Evolutionary conservation across 2,888 invertebrate species (phyloP), one percentile per base, ranked within the genome.

Genomic region (Exephanes ischioxanthus): DNA sequence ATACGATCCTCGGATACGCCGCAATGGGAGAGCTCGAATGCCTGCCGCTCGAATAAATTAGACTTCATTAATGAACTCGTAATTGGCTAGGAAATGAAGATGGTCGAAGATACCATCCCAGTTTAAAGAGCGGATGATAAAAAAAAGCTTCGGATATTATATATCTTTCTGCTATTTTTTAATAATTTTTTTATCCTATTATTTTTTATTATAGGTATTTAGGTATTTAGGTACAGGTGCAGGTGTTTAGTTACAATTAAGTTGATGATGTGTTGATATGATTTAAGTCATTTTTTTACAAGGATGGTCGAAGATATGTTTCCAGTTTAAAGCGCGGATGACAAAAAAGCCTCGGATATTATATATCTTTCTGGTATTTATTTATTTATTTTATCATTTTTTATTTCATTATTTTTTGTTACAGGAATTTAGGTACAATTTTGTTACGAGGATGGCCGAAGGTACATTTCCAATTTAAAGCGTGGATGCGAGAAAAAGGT

Each of bases 51-150:
- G 63, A 63, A 63, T 63, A 63, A 63, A 33, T 63, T 63, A 63
- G 33, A 63, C 63, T 63, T 33, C 63, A 30, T 63, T 63, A 63
- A 63, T 33, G 33, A 63, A 63, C 22, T 63, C 63, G 33, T 63
- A 33, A 63, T 33, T 63, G 63, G 30, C 33, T 16, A n/a, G 63
- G n/a, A 63, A 63, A 63, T 6, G 63, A 63, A 63, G 63, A 63
- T 63, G n/a, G 14, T 9, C 14, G 30, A 63, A 63, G 26, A 63
- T 33, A 63, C 16, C 16, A 16, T 63, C 33, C 33, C 63, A 33
- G 63, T 7, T 63, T 16, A n/a, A 63, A 63, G 33, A 16, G 63
- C 30, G 30, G 30, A 26, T 16, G 63, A 16, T 14, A 16, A 11
- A 16, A 33, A n/a, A 63, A 63, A 48, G 45, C 16, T 63, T 63